Conservation (phyloP, 1,140 invertebrate genomes). For the Coptotermes formosanus region DNA sequence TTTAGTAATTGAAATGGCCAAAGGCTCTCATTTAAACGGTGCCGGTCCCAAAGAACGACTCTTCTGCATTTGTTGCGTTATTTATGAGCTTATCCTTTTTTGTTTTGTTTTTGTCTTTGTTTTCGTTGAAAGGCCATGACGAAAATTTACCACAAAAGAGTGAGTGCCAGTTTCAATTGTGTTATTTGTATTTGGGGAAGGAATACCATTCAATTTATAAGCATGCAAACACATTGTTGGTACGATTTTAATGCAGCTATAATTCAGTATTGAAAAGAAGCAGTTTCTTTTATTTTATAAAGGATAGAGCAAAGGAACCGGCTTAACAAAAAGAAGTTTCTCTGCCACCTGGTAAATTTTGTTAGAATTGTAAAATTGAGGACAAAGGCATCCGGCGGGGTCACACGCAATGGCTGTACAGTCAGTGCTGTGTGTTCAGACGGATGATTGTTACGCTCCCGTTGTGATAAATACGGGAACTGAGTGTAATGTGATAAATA, state of each 20-base stretch:
- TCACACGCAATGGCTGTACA: no score
- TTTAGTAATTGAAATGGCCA: neutral
- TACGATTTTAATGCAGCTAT: neutral
- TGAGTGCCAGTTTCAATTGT: neutral
- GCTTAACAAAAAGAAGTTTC: neutral
- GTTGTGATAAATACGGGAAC: no score
- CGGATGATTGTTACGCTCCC: no score
- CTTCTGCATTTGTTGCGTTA: neutral
- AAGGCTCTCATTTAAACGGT: neutral
- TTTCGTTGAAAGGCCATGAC: neutral
- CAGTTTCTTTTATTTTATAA: neutral
- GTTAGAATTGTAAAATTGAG: neutral
- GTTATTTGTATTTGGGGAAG: neutral
- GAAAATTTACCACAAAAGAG: neutral
- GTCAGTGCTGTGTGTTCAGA: no score
- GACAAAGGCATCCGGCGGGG: no score
- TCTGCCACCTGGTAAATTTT: neutral
- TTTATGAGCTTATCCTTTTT: neutral
- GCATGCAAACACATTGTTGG: conserved; percentile 11
- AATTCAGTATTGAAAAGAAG: neutral
- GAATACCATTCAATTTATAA: neutral
- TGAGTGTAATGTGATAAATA: no score
- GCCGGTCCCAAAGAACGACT: neutral
- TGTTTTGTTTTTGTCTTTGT: neutral
- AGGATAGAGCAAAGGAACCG: neutral